These are phyloP conservation scores for Neoarius graeffei DNA, from an alignment of 2,113 vertebrate species.

Conservation along the genomic window DNA sequence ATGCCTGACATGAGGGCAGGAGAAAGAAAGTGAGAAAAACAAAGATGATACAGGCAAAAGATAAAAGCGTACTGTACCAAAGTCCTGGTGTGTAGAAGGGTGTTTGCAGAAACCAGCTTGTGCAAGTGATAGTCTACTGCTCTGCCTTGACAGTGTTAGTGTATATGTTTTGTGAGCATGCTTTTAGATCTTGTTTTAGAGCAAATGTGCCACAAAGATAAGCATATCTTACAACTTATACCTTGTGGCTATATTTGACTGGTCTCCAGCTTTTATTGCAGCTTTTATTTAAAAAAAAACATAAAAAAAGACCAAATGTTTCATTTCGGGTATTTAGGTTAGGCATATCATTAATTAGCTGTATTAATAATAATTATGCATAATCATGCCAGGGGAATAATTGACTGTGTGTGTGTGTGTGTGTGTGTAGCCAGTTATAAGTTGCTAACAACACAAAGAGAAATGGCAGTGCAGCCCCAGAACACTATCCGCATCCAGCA, in stretches of 20 bases:
- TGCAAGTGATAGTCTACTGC: not conserved
- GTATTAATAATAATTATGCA: not conserved
- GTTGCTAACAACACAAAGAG: not conserved
- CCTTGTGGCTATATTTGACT: not conserved
- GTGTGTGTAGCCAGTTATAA: not conserved
- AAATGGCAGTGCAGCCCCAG: not conserved
- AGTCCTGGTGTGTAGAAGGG: not conserved
- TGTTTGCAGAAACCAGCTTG: not conserved
- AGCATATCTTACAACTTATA: not conserved
- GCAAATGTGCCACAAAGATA: not conserved
- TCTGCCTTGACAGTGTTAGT: not conserved
- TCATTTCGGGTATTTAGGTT: not conserved
- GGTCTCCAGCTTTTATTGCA: not conserved
- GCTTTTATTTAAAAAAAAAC: not conserved
- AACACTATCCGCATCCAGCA: constrained; percentile 24
- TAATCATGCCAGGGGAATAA: too few relatives aligned
- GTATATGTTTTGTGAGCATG: not conserved
- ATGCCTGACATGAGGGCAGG: not conserved
- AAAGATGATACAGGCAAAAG: not conserved
- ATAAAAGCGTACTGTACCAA: not conserved
- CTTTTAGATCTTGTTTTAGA: not conserved
- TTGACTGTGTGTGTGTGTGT: not conserved
- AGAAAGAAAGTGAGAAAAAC: not conserved
- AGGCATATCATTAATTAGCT: not conserved
- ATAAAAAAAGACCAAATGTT: not conserved